phyloP scores from a whole-genome alignment of 2,113 vertebrate species.

The Synchiropus splendidus region DNA sequence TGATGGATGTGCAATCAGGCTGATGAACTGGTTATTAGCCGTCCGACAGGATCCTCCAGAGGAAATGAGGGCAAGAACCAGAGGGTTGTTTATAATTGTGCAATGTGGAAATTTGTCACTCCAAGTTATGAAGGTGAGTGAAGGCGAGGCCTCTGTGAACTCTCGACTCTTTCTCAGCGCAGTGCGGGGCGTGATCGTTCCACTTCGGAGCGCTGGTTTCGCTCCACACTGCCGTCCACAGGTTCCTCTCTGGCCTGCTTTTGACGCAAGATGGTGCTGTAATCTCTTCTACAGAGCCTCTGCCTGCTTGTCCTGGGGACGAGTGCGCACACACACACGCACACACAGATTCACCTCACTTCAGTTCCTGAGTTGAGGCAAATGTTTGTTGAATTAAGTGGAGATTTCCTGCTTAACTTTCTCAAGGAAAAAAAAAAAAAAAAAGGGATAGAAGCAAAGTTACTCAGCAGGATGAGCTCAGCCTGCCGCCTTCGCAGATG shows the following conservation, averaged over 20 bases:
- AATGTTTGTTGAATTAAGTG: constrained; percentile 87
- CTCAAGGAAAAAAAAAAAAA: constrained; percentile 18
- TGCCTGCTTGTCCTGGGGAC: too few species aligned
- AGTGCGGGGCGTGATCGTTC: too few species aligned
- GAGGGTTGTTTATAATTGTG: constrained; percentile 62
- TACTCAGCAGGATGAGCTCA: constrained; percentile 54
- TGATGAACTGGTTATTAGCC: constrained; percentile 71
- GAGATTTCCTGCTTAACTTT: constrained; percentile 77
- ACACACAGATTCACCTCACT: constrained; percentile 48
- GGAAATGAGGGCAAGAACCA: constrained; percentile 68
- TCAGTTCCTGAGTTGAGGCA: constrained; percentile 71
- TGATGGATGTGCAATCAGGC: constrained; percentile 76
- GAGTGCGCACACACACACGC: constrained; percentile 25
- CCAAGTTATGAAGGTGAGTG: constrained; percentile 49
- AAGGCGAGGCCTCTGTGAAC: constrained; percentile 43
- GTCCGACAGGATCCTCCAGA: constrained; percentile 56
- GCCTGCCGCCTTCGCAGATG: too few species aligned
- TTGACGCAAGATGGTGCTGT: constrained; percentile 70
- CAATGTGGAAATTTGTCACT: constrained; percentile 11
- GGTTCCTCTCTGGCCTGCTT: neutral
- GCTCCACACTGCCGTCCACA: too few species aligned
- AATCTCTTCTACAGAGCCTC: constrained; percentile 51
- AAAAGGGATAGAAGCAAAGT: constrained; percentile 30
- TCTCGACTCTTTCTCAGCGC: too few species aligned
- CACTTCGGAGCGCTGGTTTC: too few species aligned